Conservation (phyloP, 30 jellyfish, hydroid and myxozoan genomes). For the Cassiopea xamachana region DNA sequence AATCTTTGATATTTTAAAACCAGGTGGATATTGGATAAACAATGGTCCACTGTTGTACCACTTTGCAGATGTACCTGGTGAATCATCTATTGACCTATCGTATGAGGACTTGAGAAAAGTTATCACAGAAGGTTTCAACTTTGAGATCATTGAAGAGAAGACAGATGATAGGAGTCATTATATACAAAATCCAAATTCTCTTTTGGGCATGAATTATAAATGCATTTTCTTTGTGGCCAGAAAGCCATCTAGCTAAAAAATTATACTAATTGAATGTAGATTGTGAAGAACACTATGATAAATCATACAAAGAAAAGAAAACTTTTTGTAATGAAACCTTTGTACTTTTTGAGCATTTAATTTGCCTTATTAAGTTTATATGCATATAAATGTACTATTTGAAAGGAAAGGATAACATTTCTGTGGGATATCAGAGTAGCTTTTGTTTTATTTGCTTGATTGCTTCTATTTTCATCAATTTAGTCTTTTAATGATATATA, state of each 20-base stretch:
- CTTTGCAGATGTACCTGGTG: conserved; percentile 90
- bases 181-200: conserved; percentile 79
- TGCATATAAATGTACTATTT: too few species aligned
- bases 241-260: conserved; percentile 23
- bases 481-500: too few species aligned
- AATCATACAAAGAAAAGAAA: too few species aligned
- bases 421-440: too few species aligned
- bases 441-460: too few species aligned
- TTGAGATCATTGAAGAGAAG: conserved; percentile 75
- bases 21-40: conserved; percentile 98
- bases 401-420: too few species aligned
- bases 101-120: conserved; percentile 86
- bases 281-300: too few species aligned
- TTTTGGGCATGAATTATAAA: conserved; percentile 78
- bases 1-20: conserved; percentile 78
- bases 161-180: conserved; percentile 65
- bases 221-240: conserved; percentile 94
- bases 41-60: conserved; percentile 98
- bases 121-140: conserved; percentile 71
- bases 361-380: too few species aligned
- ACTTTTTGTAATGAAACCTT: too few species aligned
- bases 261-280: too few species aligned
- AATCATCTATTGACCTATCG: conserved; percentile 83
- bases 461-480: too few species aligned
- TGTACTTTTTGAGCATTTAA: too few species aligned